phyloP scores from a whole-genome alignment of 2,888 invertebrate species.

The Dicycla oo region DNA sequence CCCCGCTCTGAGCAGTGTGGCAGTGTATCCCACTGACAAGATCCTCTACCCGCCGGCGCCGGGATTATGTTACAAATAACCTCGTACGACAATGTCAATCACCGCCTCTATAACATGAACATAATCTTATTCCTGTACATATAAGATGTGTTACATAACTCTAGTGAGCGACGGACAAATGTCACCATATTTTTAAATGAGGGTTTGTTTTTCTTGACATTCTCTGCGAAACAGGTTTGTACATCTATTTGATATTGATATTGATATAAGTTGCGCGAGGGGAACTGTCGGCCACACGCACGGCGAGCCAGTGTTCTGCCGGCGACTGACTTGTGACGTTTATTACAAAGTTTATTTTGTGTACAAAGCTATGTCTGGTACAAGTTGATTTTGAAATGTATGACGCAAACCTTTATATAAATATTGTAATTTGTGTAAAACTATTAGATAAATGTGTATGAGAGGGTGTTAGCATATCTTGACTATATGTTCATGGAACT shows the following conservation, averaged over 20 bases:
- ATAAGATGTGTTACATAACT: neutral
- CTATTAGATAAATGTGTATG: constrained; percentile 14
- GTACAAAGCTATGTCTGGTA: constrained; percentile 34
- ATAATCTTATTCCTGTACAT: neutral
- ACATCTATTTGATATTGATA: constrained; percentile 21
- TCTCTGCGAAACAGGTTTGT: constrained; percentile 6
- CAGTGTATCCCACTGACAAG: neutral
- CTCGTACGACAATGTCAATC: neutral
- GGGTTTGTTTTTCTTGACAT: constrained; percentile 4
- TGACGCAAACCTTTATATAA: constrained; percentile 17
- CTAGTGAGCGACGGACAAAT: constrained; percentile 2
- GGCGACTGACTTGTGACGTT: constrained; percentile 11
- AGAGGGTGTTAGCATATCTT: constrained; percentile 3
- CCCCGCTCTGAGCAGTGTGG: too few species aligned
- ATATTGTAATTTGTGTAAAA: constrained; percentile 36
- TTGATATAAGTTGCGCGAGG: neutral
- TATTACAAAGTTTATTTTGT: constrained; percentile 35
- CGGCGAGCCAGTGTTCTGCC: neutral
- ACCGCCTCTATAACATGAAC: neutral
- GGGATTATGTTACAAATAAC: neutral
- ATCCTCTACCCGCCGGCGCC: neutral
- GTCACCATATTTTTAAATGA: constrained; percentile 13
- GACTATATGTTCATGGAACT: neutral
- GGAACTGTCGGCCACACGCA: neutral
- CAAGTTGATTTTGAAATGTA: constrained; percentile 28